Base-by-base conservation (phyloP, 2,888 invertebrate species). In the Hoplodrina ambigua region DNA sequence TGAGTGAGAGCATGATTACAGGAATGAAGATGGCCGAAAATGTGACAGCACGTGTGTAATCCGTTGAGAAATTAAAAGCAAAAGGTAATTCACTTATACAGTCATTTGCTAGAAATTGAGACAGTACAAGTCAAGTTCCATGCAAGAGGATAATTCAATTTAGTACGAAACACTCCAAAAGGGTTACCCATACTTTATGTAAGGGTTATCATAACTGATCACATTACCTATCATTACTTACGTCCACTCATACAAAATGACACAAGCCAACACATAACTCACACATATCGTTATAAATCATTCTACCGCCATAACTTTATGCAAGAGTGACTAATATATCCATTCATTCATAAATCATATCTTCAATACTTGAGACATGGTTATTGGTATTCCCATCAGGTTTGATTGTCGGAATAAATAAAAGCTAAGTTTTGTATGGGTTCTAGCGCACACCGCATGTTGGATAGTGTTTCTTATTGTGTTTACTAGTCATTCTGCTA, bases 281-380 rank as follows among this genome's bases (percentile, higher is more conserved):
- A 76, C 52, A 50, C 56, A 57, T 1, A 56, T 50, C 10, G 63
- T 19, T 20, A 66, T 62, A 62, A 75, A 52, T 65, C 65, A 72
- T 61, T 41, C 46, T 17, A 3, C 17, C 25, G 69, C 50, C 59
- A 52, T 60, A 75, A 60, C 49, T 68, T 55, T 13, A 76, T 57
- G 76, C 52, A 52, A n/a, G 37, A 20, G 69, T 76, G 60, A 69
- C 76, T 76, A 56, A 73, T 73, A 41, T 30, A 60, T 37, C 30
- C 20, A 62, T 74, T 54, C 70, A 77, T 70, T 76, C 69, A 70
- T 76, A 70, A 76, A 76, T 69, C 55, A 53, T 76, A 56, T 52
- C 69, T 75, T 37, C 55, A 75, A 41, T 60, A 76, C n/a, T 49
- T 50, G 10, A 19, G 46, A 20, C 46, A 44, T 68, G 54, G 17